These are phyloP conservation scores for Chloropsis hardwickii DNA, from an alignment of 2,113 vertebrate species.

Conservation along the genomic window DNA sequence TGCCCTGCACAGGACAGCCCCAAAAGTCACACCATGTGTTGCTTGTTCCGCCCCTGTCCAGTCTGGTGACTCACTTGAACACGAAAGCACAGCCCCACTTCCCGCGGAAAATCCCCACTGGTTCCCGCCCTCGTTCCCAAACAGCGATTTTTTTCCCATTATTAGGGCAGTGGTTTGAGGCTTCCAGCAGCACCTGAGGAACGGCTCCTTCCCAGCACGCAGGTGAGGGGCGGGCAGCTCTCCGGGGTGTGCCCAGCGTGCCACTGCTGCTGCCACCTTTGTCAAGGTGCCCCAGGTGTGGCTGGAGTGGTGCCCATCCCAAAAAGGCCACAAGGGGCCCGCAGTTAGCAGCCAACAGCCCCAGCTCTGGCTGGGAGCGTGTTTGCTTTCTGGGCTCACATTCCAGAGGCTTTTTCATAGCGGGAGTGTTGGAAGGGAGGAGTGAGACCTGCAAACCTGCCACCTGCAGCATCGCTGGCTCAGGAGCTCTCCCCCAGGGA, in stretches of 20 bases:
- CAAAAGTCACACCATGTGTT: neutral
- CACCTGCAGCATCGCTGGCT: accelerated
- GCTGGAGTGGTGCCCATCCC: neutral
- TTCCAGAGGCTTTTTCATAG: neutral
- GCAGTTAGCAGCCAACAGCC: accelerated
- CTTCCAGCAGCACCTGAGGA: neutral
- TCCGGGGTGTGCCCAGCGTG: accelerated
- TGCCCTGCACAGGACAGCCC: neutral
- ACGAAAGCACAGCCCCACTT: neutral
- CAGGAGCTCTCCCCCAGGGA: neutral
- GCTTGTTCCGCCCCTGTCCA: accelerated
- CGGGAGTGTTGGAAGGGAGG: neutral
- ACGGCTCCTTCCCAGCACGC: accelerated
- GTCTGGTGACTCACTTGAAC: neutral
- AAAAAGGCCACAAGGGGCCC: neutral
- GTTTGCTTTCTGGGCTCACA: neutral
- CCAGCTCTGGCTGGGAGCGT: neutral
- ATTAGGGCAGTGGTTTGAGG: accelerated
- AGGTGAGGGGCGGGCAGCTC: neutral
- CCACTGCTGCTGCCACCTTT: accelerated
- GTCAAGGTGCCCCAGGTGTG: neutral
- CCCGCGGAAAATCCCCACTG: neutral
- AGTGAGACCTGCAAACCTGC: neutral
- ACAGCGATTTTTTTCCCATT: neutral
- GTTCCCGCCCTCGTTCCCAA: neutral